Evolutionary conservation across 2,113 vertebrate genomes (phyloP), one percentile per base, ranked within the genome.

Genomic region (Climacteris rufus): DNA sequence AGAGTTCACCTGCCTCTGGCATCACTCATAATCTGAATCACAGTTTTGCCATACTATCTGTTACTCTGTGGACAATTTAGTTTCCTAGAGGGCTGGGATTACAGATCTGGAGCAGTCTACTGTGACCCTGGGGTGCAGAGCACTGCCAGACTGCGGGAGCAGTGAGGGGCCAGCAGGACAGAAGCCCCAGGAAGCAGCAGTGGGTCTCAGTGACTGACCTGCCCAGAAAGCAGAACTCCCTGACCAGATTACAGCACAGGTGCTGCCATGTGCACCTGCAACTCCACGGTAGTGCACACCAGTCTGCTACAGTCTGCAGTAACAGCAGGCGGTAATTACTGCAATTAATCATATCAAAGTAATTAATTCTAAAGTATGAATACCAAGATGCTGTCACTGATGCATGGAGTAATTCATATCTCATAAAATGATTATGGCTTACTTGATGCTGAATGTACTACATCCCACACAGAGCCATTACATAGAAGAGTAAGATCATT

Each of bases 201-300:
- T 0, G 7, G 52, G 39, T 53, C 71, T 64, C 44, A 50, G 59
- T 0, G 4, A 39, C 53, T 0, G 1, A 57, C 14, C 12, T 4
- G 5, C 15, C 66, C 64, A 37, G 45, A 78, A 54, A 49, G 74
- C 42, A 53, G 54, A 54, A 54, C 2, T 11, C n/a, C 23, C 47
- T 8, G 6, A 8, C 31, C 22, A 6, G 6, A 11, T 20, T 37
- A 14, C 5, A 13, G 30, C 6, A 11, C 6, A 25, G 75, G 21
- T 10, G 15, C 45, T 52, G 35, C 66, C 39, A 15, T 0, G 4
- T 0, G 11, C 56, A 85, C 69, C 74, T 85, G 63, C 40, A 76
- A 9, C 40, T 37, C 16, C 15, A 54, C 16, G 21, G 44, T 3
- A 42, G 31, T 9, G 35, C 42, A 4, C 4, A 63, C 24, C n/a